phyloP scores from a whole-genome alignment of 2,113 vertebrate species.

The Ceuthmochares aereus region DNA sequence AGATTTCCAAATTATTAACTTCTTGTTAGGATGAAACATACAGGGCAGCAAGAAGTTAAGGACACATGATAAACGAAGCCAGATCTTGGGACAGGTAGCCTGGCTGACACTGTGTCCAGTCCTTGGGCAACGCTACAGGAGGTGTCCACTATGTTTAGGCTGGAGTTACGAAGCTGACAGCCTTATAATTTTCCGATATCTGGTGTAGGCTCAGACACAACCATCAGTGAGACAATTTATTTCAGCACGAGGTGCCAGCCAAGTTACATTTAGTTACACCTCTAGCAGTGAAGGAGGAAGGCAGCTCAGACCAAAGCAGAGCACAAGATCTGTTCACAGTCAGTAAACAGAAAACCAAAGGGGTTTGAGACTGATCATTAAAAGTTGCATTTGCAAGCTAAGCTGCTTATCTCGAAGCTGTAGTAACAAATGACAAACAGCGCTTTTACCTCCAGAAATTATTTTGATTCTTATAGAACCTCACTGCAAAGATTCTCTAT shows the following conservation, averaged over 20 bases:
- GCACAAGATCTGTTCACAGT: background rate
- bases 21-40: background rate
- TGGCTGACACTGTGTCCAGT: background rate
- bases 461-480: background rate
- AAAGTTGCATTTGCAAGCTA: background rate
- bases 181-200: background rate
- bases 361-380: background rate
- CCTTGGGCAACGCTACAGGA: background rate
- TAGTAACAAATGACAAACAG: background rate
- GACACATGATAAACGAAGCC: background rate
- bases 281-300: background rate
- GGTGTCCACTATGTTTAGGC: background rate
- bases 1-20: background rate
- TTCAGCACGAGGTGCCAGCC: background rate
- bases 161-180: background rate
- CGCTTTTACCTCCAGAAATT: background rate
- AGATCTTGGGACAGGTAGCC: background rate
- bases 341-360: background rate
- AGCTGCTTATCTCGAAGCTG: background rate
- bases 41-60: background rate
- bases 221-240: background rate
- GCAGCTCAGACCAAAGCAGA: slow-evolving; percentile 8
- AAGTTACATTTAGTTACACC: slow-evolving; percentile 3
- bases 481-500: background rate
- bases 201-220: background rate